Base-by-base conservation (phyloP, 2,797 vertebrate genomes). In the Ceyx erithaca region DNA sequence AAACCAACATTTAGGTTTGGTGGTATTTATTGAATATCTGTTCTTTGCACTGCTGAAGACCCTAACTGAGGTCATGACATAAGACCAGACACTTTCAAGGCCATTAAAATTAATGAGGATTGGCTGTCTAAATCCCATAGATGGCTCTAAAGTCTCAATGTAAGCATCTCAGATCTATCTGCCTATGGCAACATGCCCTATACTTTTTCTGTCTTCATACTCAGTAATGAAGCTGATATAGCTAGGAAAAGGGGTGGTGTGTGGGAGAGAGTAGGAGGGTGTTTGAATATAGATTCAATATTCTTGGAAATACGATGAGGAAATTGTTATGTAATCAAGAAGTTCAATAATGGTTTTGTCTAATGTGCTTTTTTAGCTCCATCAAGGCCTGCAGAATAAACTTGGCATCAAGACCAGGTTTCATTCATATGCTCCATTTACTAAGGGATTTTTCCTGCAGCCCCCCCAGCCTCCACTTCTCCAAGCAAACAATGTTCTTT, bases 281-380 rank as follows among this genome's bases (percentile, higher is more conserved):
- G 88, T 95, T 96, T 96, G 96, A 96, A 96, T 94, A 95, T 96
- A 94, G 92, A 95, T 85, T 86, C 4, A 93, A 54, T 95, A 94
- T 96, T 96, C 96, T 96, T 96, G 91, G 96, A 96, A 96, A 96
- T 94, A 96, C 87, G 87, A 85, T 95, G 94, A 96, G 94, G 95
- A 96, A 94, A 96, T 90, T 87, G 94, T 94, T 95, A 95, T 96
- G 94, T 88, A 96, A 96, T 95, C 86, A 95, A 94, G 87, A 86
- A 96, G 80, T 82, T 92, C 94, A 94, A 91, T 91, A 96, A 93
- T 91, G 91, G 83, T 88, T 95, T 94, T 84, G 96, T 92, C 91
- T 96, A 96, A 96, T 93, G 83, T 0, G 14, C 64, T 88, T 93
- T 95, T 96, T 96, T 94, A 91, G 90, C 62, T 94, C 83, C 80